Conservation (phyloP, 2,113 vertebrate genomes). For the Carassius auratus region DNA sequence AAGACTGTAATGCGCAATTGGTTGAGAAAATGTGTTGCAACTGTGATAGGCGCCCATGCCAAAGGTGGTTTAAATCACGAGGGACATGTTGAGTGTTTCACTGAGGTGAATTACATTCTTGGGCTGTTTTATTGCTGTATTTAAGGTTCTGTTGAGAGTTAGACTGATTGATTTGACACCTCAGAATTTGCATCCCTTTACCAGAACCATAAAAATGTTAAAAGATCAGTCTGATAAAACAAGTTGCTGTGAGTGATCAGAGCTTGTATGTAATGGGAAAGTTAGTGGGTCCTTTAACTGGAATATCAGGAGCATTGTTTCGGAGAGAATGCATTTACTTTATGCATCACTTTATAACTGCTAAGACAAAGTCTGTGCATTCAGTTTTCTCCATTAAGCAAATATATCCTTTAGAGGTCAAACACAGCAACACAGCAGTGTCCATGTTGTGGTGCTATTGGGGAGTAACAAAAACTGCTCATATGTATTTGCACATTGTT, state of each 20-base stretch:
- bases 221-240: conserved; percentile 51
- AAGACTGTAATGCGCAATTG: conserved; percentile 62
- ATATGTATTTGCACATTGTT: neutral
- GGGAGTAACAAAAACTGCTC: neutral
- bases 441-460: neutral
- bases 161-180: conserved; percentile 62
- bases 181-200: conserved; percentile 58
- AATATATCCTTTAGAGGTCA: conserved; percentile 15
- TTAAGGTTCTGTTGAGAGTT: conserved; percentile 54
- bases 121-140: conserved; percentile 57
- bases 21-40: conserved; percentile 66
- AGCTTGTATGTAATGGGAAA: conserved; percentile 30
- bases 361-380: neutral
- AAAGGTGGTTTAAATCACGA: conserved; percentile 61
- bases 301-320: conserved; percentile 23
- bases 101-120: conserved; percentile 53
- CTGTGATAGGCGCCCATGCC: conserved; percentile 57
- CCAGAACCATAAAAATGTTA: conserved; percentile 53
- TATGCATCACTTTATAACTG: neutral
- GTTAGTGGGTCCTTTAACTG: conserved; percentile 27
- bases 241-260: conserved; percentile 43
- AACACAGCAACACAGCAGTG: neutral
- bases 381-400: neutral
- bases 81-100: conserved; percentile 55
- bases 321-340: neutral